Evolutionary conservation across 2,113 vertebrate genomes (phyloP), one percentile per base, ranked within the genome.

Genomic region (Bambusicola thoracicus): DNA sequence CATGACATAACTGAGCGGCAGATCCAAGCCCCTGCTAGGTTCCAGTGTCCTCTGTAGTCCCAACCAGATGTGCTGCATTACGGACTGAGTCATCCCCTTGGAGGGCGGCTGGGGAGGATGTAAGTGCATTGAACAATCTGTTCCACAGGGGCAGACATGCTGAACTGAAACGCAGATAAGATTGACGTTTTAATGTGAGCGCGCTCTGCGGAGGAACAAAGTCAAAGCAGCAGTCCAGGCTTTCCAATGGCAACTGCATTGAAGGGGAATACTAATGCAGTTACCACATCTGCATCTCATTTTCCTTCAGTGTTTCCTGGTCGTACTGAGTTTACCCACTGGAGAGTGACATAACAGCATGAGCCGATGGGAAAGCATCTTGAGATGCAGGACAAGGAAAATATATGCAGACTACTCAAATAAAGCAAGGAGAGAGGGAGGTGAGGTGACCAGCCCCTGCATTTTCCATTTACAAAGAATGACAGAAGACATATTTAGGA

Each of bases 311-410:
- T 0, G 0, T 84, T 90, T 94, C 82, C 87, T 94, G 89, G 90
- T 94, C 29, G 18, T 81, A 90, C 58, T 90, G 80, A 95, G 85
- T 83, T 96, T 80, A 95, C 92, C 80, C 87, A 76, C 56, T 79
- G 90, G 80, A 95, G 85, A 97, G 68, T 96, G 94, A 95, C 80
- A 86, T 91, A 94, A 90, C 80, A 76, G 73, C 66, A 40, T 88
- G 93, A 94, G 80, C 65, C 2, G 44, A 88, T 83, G 87, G 79
- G 87, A 91, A 94, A 88, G 56, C 55, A 48, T 69, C 78, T 87
- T 72, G 73, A 91, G 40, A 89, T 49, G 44, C 43, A 84, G 55
- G 27, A 68, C 4, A 11, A 90, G 61, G 34, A 11, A 85, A 92
- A 92, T 83, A 40, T 38, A 79, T 8, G 11, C 65, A 79, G 69